A percentile compares a stretch with the other conserved stretches of the same genome.
Conservation (phyloP, 2,113 vertebrate genomes). For the Gymnobelideus leadbeateri region DNA sequence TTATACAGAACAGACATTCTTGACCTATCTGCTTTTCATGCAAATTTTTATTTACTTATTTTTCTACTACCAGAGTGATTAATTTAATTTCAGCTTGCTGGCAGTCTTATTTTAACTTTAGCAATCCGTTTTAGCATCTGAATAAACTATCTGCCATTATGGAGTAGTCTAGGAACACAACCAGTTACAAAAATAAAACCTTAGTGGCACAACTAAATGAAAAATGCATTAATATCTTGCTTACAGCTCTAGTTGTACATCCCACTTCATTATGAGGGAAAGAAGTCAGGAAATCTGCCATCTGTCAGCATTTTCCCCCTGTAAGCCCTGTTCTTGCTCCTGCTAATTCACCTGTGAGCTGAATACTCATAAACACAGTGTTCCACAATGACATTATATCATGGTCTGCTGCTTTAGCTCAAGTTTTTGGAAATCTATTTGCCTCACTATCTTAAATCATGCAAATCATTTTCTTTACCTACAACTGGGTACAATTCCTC, state of each 20-base stretch:
- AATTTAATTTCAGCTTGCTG: constrained; percentile 43
- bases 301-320: constrained; percentile 69
- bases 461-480: not conserved
- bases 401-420: constrained; percentile 14
- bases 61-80: not conserved
- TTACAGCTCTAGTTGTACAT: constrained; percentile 54
- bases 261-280: constrained; percentile 60
- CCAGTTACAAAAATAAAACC: constrained; percentile 68
- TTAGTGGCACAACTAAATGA: constrained; percentile 59
- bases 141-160: constrained; percentile 57
- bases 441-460: constrained; percentile 45
- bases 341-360: constrained; percentile 61
- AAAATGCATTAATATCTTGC: constrained; percentile 68
- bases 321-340: constrained; percentile 21
- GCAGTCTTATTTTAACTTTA: constrained; percentile 48
- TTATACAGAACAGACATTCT: constrained; percentile 21
- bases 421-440: constrained; percentile 59
- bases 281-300: constrained; percentile 50
- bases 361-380: constrained; percentile 55
- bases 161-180: constrained; percentile 60
- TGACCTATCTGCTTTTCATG: constrained; percentile 38
- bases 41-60: not conserved
- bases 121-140: constrained; percentile 55
- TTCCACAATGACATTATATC: constrained; percentile 6
- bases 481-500: not conserved